Percentiles rank a stretch among this genome's conserved stretches.
These are phyloP conservation scores for Paracyclopina nana DNA, from an alignment of 1,140 invertebrate genomes.

Conservation along the genomic window DNA sequence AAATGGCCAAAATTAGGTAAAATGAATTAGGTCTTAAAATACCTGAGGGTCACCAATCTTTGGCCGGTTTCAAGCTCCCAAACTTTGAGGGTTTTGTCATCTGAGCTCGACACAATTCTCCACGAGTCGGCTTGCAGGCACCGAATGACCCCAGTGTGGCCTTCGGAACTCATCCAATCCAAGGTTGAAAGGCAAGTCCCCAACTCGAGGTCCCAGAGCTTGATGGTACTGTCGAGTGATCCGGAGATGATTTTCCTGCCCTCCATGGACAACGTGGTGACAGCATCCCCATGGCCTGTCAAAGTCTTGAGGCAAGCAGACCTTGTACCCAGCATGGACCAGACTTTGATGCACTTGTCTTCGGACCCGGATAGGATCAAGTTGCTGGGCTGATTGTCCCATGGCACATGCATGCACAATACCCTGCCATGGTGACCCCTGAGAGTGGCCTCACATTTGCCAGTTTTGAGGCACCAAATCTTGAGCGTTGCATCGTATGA, in stretches of 20 bases:
- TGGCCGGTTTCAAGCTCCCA: conserved; percentile 33
- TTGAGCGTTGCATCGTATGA: conserved; percentile 26
- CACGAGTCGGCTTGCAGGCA: conserved; percentile 34
- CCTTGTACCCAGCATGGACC: no score
- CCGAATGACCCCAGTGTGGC: conserved; percentile 30
- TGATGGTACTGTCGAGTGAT: conserved; percentile 32
- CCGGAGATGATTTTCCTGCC: conserved; percentile 20
- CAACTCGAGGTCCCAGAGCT: conserved; percentile 30
- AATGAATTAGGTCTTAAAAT: no score
- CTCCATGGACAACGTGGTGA: neutral
- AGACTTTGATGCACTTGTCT: conserved; percentile 36
- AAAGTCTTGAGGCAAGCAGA: neutral
- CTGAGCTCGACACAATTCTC: conserved; percentile 33
- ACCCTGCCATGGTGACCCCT: conserved; percentile 32
- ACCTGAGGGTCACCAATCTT: conserved; percentile 29
- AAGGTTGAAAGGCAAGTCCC: conserved; percentile 32
- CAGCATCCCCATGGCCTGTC: neutral
- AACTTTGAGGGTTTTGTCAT: conserved; percentile 36
- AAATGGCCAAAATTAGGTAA: no score
- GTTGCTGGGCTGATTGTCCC: conserved; percentile 27
- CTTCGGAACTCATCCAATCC: conserved; percentile 36
- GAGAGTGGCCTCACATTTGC: conserved; percentile 27
- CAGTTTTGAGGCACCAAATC: conserved; percentile 25
- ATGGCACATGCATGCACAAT: conserved; percentile 34
- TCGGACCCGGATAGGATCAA: conserved; percentile 33